Percentiles rank a stretch among this genome's conserved stretches.
phyloP scores from a whole-genome alignment of 2,113 vertebrate species.

The Eudyptes chrysolophus region DNA sequence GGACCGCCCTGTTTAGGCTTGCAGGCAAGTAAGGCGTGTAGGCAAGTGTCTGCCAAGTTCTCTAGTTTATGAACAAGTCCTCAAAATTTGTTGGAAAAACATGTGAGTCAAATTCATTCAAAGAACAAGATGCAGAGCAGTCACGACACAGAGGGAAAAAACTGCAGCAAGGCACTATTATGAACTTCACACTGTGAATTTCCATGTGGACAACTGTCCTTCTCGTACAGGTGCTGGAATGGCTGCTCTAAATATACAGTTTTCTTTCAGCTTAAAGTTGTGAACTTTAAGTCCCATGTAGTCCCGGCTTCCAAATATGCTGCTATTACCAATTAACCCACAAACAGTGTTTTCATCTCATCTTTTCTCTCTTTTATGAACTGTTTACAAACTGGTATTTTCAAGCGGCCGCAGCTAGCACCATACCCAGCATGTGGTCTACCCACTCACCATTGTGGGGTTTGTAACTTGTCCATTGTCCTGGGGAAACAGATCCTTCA shows the following conservation, averaged over 20 bases:
- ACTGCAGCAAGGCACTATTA: not conserved
- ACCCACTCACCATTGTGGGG: not conserved
- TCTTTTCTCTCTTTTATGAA: not conserved
- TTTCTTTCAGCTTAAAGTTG: not conserved
- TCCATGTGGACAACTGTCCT: not conserved
- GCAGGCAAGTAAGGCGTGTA: not conserved
- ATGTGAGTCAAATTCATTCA: not conserved
- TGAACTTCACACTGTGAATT: not conserved
- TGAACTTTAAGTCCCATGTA: not conserved
- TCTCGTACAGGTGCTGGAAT: not conserved
- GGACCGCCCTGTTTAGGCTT: not conserved
- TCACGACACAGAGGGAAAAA: too few relatives aligned
- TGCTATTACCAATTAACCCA: not conserved
- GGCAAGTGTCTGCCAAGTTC: not conserved
- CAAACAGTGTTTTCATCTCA: not conserved
- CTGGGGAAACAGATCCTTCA: not conserved
- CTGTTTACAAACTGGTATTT: not conserved
- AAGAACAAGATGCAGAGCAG: not conserved
- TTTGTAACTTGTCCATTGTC: not conserved
- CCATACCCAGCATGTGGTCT: not conserved
- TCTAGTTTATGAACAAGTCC: not conserved
- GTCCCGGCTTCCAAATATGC: not conserved
- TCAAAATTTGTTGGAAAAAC: not conserved
- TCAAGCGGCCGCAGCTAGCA: not conserved
- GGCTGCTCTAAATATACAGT: not conserved